A percentile compares a stretch with the other conserved stretches of the same genome.
phyloP scores from a whole-genome alignment of 2,888 invertebrate species.

The Hyppa rectilinea region DNA sequence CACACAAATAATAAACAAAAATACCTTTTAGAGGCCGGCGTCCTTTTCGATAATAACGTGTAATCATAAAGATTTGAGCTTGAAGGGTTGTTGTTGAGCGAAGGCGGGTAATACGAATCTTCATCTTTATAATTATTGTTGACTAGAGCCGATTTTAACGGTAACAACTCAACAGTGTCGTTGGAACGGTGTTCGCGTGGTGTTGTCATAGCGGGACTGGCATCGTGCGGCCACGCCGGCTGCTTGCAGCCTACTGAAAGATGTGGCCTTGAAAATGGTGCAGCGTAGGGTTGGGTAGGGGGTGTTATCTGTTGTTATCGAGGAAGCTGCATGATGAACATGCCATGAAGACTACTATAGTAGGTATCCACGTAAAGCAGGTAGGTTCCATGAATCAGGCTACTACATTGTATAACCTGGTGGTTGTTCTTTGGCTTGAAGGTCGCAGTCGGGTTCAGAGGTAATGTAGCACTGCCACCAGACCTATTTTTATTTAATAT shows the following conservation, averaged over 20 bases:
- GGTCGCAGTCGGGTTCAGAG: no score
- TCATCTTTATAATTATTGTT: slow-evolving; percentile 85
- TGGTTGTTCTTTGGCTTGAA: neutral
- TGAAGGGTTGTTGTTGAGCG: slow-evolving; percentile 81
- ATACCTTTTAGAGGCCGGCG: slow-evolving; percentile 90
- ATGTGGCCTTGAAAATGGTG: slow-evolving; percentile 83
- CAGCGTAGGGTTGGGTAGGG: slow-evolving; percentile 74
- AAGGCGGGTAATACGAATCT: slow-evolving; percentile 84
- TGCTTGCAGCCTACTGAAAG: slow-evolving; percentile 79
- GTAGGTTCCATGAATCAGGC: neutral
- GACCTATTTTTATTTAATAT: neutral
- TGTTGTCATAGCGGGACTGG: slow-evolving; percentile 81
- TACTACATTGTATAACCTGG: neutral
- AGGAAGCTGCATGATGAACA: slow-evolving; percentile 28
- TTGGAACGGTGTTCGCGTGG: slow-evolving; percentile 80
- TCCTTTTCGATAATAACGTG: slow-evolving; percentile 86
- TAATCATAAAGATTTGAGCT: slow-evolving; percentile 85
- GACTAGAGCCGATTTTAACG: slow-evolving; percentile 86
- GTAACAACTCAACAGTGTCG: slow-evolving; percentile 86
- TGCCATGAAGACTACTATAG: neutral
- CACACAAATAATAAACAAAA: slow-evolving; percentile 63
- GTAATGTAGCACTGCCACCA: neutral
- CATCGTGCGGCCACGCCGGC: slow-evolving; percentile 80
- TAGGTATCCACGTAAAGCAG: no score
- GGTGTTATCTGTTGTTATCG: slow-evolving; percentile 51